Evolutionary conservation across 2,888 invertebrate genomes (phyloP).

Genomic region (Galeruca laticollis): DNA sequence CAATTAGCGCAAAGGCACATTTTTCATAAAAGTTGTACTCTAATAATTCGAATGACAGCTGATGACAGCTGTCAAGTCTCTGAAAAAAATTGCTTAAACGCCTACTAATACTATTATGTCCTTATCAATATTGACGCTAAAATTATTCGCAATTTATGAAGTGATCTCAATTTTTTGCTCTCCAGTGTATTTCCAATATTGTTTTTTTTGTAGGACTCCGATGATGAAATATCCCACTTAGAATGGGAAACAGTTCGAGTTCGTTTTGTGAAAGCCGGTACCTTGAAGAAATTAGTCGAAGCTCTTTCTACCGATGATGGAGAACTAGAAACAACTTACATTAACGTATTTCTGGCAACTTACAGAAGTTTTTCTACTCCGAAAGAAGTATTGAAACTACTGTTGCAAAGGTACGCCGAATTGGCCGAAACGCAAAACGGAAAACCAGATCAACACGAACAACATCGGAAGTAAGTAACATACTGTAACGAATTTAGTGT

Average conservation of each 20-base stretch:
- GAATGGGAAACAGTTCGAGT: slow-evolving; percentile 99
- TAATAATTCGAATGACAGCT: too few species aligned
- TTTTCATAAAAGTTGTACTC: too few species aligned
- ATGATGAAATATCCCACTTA: slow-evolving; percentile 93
- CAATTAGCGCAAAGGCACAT: too few species aligned
- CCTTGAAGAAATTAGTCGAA: slow-evolving; percentile 92
- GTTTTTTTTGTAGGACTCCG: slow-evolving; percentile 75
- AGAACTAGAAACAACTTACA: slow-evolving; percentile 96
- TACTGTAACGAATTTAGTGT: too few species aligned
- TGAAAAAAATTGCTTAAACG: too few species aligned
- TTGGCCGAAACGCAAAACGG: slow-evolving; percentile 72
- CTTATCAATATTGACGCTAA: too few species aligned
- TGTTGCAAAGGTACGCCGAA: slow-evolving; percentile 83
- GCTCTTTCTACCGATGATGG: slow-evolving; percentile 94
- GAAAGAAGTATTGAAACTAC: slow-evolving; percentile 83
- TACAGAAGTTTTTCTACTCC: slow-evolving; percentile 93
- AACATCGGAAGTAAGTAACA: slow-evolving; percentile 76
- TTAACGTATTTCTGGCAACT: slow-evolving; percentile 96
- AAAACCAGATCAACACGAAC: slow-evolving; percentile 72
- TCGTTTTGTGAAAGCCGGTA: slow-evolving; percentile 95
- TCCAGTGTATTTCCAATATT: too few species aligned
- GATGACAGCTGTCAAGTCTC: too few species aligned
- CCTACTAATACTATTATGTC: too few species aligned
- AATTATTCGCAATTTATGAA: too few species aligned
- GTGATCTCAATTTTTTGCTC: too few species aligned